These are phyloP conservation scores for Pristionchus entomophagus DNA, from an alignment of 2,888 invertebrate genomes.

Conservation along the genomic window DNA sequence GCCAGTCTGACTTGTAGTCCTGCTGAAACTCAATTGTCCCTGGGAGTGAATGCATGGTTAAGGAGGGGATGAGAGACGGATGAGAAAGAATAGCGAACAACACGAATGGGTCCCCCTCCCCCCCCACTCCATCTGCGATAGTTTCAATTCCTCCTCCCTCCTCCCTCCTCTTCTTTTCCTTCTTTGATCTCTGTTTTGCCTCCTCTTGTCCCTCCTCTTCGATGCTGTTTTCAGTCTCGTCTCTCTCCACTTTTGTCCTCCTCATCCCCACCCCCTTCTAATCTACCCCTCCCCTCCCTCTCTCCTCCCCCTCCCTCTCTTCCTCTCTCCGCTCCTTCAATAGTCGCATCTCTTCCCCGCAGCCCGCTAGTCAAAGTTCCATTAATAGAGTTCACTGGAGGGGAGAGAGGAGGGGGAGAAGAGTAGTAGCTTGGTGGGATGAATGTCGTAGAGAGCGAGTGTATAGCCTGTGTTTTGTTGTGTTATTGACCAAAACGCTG, in stretches of 20 bases:
- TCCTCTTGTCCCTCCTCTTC: conserved; percentile 24
- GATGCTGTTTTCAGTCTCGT: conserved; percentile 10
- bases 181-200: neutral
- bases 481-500: too few species aligned
- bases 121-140: conserved; percentile 11
- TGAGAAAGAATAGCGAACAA: neutral
- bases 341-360: neutral
- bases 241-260: conserved; percentile 27
- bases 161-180: neutral
- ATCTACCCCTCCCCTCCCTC: neutral
- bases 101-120: too few species aligned
- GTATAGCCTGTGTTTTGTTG: too few species aligned
- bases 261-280: conserved; percentile 2
- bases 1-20: neutral
- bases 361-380: conserved; percentile 20
- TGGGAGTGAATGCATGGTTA: neutral
- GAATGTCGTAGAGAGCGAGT: too few species aligned
- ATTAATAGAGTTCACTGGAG: conserved; percentile 30
- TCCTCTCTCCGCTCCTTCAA: neutral
- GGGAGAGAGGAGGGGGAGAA: neutral
- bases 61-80: neutral
- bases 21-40: neutral
- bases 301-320: neutral
- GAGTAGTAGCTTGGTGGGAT: neutral
- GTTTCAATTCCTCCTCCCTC: neutral